Percentiles rank a stretch among this genome's conserved stretches.
Conservation (phyloP, 2,888 invertebrate species). For the Sialis fuliginosa region DNA sequence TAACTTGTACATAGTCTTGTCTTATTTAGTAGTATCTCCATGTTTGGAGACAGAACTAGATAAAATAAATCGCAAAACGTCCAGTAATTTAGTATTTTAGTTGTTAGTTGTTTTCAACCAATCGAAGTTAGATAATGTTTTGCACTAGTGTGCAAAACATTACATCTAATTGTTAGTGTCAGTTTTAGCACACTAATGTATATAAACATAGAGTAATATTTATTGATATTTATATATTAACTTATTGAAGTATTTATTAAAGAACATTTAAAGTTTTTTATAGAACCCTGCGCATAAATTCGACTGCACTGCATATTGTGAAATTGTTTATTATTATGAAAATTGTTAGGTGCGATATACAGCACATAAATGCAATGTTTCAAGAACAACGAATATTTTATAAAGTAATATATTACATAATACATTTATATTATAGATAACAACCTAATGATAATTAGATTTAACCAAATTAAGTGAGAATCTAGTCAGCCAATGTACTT, state of each 20-base stretch:
- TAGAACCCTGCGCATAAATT: too few species aligned
- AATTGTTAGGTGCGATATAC: too few species aligned
- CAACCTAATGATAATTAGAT: too few species aligned
- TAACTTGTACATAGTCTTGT: too few species aligned
- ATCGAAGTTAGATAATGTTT: background rate
- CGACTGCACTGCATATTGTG: too few species aligned
- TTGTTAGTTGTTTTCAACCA: background rate
- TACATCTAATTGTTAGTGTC: background rate
- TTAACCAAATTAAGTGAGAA: background rate
- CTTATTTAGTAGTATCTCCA: too few species aligned
- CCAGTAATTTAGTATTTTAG: conserved; percentile 19
- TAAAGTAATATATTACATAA: background rate
- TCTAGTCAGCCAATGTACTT: conserved; percentile 1
- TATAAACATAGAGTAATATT: background rate
- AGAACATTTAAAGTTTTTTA: too few species aligned
- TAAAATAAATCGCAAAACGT: conserved; percentile 27
- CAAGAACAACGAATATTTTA: conserved; percentile 24
- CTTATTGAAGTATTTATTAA: too few species aligned
- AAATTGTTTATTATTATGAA: too few species aligned
- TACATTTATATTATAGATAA: too few species aligned
- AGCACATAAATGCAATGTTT: conserved; percentile 22
- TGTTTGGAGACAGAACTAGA: background rate
- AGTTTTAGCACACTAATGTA: background rate
- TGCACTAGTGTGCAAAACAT: background rate
- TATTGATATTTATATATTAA: too few species aligned